phyloP scores from a whole-genome alignment of 2,113 vertebrate genomes.

The Sisor rabdophorus region DNA sequence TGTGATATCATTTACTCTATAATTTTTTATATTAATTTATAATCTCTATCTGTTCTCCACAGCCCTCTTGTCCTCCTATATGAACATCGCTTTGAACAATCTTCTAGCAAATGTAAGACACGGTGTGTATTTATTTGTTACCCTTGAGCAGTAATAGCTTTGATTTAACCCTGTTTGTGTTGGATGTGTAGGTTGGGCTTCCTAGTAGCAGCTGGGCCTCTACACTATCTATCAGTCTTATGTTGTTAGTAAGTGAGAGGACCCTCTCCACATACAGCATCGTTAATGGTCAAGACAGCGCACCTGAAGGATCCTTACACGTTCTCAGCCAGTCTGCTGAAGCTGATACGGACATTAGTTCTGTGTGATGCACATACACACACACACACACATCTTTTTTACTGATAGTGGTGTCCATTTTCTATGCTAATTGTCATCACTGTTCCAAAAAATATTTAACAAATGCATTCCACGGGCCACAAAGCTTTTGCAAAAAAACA shows the following conservation, averaged over 20 bases:
- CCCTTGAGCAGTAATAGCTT: not conserved
- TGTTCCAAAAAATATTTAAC: not conserved
- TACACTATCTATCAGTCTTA: constrained; percentile 58
- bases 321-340: constrained; percentile 53
- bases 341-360: constrained; percentile 51
- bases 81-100: constrained; percentile 66
- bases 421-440: not conserved
- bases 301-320: constrained; percentile 61
- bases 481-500: not conserved
- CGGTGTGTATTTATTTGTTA: not conserved
- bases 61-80: constrained; percentile 69
- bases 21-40: not conserved
- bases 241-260: constrained; percentile 58
- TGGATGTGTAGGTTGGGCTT: constrained; percentile 58
- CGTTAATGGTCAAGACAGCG: constrained; percentile 52
- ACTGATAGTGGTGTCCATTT: not conserved
- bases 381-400: not conserved
- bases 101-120: constrained; percentile 66
- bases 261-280: constrained; percentile 58
- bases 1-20: not conserved
- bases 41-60: not conserved
- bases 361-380: constrained; percentile 45
- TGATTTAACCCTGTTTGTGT: not conserved
- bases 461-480: constrained; percentile 1
- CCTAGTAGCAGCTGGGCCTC: constrained; percentile 70